Conservation (phyloP, 1,140 invertebrate species). For the Lucilia cuprina region DNA sequence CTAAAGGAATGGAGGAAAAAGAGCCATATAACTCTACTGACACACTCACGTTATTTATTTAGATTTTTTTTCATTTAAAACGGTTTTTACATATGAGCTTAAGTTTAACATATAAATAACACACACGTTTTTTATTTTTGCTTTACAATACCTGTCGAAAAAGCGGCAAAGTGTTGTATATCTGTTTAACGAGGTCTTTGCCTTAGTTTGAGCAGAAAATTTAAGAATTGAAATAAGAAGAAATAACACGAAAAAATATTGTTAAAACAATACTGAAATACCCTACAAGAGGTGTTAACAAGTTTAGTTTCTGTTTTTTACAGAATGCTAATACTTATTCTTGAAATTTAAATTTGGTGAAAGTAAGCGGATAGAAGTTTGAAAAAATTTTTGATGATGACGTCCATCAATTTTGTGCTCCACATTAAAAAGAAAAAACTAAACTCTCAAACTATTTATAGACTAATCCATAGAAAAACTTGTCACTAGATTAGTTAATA, state of each 20-base stretch:
- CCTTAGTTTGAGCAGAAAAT: neutral
- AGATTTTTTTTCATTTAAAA: neutral
- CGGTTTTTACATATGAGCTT: neutral
- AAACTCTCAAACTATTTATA: too few relatives aligned
- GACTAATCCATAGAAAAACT: too few relatives aligned
- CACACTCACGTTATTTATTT: neutral
- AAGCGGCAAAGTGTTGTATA: neutral
- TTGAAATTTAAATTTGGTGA: too few relatives aligned
- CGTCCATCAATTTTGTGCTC: too few relatives aligned
- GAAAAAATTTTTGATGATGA: too few relatives aligned
- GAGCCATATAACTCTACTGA: neutral
- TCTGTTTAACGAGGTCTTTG: slow-evolving; percentile 3
- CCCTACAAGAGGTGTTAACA: slow-evolving; percentile 1
- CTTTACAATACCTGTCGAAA: too few relatives aligned
- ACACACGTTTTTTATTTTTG: neutral
- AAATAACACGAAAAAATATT: neutral
- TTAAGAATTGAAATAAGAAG: neutral
- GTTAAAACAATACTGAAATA: neutral
- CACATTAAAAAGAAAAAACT: too few relatives aligned
- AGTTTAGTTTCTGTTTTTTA: neutral
- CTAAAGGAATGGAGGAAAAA: neutral
- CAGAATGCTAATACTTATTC: too few relatives aligned
- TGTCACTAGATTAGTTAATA: too few relatives aligned
- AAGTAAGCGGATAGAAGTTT: too few relatives aligned
- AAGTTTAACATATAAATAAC: neutral